Evolutionary conservation across 2,888 invertebrate species (phyloP).

Genomic region (Caenorhabditis auriculariae): DNA sequence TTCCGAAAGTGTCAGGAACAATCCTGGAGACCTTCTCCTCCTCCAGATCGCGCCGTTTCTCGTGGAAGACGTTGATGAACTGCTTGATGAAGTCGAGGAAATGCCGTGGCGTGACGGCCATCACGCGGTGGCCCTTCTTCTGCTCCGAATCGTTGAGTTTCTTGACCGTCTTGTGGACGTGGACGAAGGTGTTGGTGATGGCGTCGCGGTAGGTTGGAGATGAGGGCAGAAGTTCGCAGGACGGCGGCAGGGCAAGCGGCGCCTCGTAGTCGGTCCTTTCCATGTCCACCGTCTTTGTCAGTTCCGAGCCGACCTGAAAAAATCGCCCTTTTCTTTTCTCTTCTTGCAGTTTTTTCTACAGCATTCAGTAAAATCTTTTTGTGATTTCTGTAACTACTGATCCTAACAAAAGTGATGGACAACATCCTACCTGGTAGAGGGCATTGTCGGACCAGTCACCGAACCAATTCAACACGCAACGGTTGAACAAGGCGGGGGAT

Average conservation of each 20-base stretch:
- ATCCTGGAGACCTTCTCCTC: constrained; percentile 94
- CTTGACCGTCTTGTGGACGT: constrained; percentile 94
- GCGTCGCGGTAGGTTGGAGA: constrained; percentile 68
- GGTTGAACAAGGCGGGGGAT: constrained; percentile 96
- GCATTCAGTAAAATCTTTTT: background rate
- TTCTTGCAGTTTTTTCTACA: background rate
- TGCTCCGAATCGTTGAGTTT: constrained; percentile 75
- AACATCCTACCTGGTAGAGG: constrained; percentile 58
- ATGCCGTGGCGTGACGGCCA: constrained; percentile 96
- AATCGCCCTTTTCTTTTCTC: background rate
- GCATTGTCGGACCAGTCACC: constrained; percentile 99
- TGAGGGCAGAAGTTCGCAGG: constrained; percentile 70
- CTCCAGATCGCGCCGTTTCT: constrained; percentile 92
- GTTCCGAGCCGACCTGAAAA: constrained; percentile 79
- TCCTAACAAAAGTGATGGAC: no score
- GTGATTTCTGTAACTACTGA: no score
- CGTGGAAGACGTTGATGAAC: constrained; percentile 86
- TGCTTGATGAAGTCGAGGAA: constrained; percentile 99
- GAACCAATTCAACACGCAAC: constrained; percentile 99
- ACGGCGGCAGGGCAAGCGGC: constrained; percentile 87
- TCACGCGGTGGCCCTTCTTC: constrained; percentile 83
- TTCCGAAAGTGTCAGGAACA: background rate
- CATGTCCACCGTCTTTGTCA: constrained; percentile 90
- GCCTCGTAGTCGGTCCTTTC: constrained; percentile 82
- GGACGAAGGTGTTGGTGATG: constrained; percentile 97